Evolutionary conservation across 1,140 invertebrate species (phyloP).

Genomic region (Tetramorium simillimum): DNA sequence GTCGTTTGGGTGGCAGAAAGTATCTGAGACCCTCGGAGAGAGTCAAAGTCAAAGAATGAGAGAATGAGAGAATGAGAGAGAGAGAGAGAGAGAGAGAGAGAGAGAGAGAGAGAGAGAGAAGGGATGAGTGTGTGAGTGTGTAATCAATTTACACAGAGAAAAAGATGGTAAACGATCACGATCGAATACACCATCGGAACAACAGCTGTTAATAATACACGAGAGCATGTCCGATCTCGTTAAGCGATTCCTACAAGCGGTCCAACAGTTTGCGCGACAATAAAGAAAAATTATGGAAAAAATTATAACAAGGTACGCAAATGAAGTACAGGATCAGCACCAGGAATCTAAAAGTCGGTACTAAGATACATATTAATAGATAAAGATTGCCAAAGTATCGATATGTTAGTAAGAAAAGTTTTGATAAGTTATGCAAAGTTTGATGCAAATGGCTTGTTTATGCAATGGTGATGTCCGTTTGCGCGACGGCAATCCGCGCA

Average conservation of each 20-base stretch:
- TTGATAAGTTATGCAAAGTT: neutral
- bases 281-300: neutral
- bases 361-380: constrained; percentile 38
- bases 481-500: neutral
- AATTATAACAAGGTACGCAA: neutral
- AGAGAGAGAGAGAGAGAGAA: neutral
- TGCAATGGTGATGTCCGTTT: neutral
- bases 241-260: constrained; percentile 36
- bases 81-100: neutral
- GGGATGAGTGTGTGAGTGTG: neutral
- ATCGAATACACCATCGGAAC: constrained; percentile 8
- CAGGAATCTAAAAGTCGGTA: neutral
- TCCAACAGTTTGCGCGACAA: constrained; percentile 28
- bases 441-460: neutral
- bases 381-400: neutral
- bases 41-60: too few species aligned
- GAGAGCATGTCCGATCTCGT: constrained; percentile 8
- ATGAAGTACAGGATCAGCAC: constrained; percentile 5
- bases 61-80: neutral
- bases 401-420: neutral
- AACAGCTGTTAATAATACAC: constrained; percentile 37
- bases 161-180: constrained; percentile 1
- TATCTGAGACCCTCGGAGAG: neutral
- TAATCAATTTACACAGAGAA: neutral
- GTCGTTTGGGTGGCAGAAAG: neutral